A percentile compares a stretch with the other conserved stretches of the same genome.
These are phyloP conservation scores for Azorinus chamasolen DNA, from an alignment of 2,888 invertebrate species.

Conservation along the genomic window DNA sequence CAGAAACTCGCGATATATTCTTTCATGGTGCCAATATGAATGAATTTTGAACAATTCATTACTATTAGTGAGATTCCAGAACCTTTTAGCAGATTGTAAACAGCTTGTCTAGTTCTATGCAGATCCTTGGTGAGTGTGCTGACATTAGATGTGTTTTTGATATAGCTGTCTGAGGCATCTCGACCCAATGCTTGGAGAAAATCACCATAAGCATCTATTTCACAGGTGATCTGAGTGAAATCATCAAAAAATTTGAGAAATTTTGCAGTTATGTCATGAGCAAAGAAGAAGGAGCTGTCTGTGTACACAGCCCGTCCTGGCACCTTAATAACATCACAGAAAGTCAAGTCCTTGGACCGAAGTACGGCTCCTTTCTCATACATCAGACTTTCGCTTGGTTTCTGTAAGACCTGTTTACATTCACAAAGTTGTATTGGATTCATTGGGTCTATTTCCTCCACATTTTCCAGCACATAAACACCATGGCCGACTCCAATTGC, in stretches of 20 bases:
- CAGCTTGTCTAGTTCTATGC: constrained; percentile 74
- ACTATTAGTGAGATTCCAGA: constrained; percentile 82
- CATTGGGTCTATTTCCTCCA: constrained; percentile 63
- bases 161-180: constrained; percentile 80
- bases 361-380: constrained; percentile 83
- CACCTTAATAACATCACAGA: constrained; percentile 68
- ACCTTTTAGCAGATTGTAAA: constrained; percentile 82
- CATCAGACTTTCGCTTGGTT: constrained; percentile 86
- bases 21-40: constrained; percentile 87
- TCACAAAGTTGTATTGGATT: constrained; percentile 72
- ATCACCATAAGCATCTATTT: constrained; percentile 87
- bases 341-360: constrained; percentile 54
- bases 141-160: constrained; percentile 80
- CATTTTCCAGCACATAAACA: constrained; percentile 86
- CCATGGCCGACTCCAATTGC: constrained; percentile 86
- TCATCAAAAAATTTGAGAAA: constrained; percentile 82
- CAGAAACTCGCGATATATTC: constrained; percentile 84
- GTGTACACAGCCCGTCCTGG: constrained; percentile 84
- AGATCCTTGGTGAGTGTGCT: constrained; percentile 75
- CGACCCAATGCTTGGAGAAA: constrained; percentile 86
- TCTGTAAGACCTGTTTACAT: constrained; percentile 87
- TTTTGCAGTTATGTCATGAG: constrained; percentile 81
- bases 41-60: constrained; percentile 86
- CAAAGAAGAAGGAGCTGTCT: constrained; percentile 87
- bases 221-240: constrained; percentile 83